Percentiles rank a stretch among this genome's conserved stretches.
These are phyloP conservation scores for Hypercompe scribonia DNA, from an alignment of 2,888 invertebrate species.

Conservation along the genomic window DNA sequence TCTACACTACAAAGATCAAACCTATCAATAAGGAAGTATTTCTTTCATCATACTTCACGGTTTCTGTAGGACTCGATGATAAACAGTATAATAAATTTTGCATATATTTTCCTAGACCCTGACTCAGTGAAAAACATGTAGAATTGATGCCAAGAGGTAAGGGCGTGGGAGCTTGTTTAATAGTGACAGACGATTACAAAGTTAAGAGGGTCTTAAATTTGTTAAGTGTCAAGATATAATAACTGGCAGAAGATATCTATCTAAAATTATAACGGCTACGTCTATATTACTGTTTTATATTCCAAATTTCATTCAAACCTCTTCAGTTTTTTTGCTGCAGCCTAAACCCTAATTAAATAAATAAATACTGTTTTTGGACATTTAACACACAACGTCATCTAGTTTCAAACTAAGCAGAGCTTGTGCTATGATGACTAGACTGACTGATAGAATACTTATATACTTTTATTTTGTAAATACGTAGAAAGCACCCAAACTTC, in stretches of 20 bases:
- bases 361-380: no score
- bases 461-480: no score
- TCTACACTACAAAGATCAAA: constrained; percentile 7
- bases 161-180: constrained; percentile 54
- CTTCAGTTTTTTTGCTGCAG: neutral
- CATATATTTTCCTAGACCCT: constrained; percentile 42
- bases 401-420: no score
- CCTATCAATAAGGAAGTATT: constrained; percentile 46
- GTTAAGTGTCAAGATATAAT: constrained; percentile 15
- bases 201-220: constrained; percentile 30
- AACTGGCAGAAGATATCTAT: neutral
- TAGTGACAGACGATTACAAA: constrained; percentile 37
- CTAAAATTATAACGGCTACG: neutral
- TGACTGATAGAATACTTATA: no score
- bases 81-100: constrained; percentile 56
- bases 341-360: no score
- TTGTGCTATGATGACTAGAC: no score
- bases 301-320: no score
- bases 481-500: no score
- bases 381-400: no score
- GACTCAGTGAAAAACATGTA: constrained; percentile 52
- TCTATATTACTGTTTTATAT: no score
- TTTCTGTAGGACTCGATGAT: constrained; percentile 45
- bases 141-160: constrained; percentile 58
- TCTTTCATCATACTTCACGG: constrained; percentile 39